A percentile compares a stretch with the other conserved stretches of the same genome.
phyloP scores from a whole-genome alignment of 2,888 invertebrate genomes.

The Hemaris fuciformis region DNA sequence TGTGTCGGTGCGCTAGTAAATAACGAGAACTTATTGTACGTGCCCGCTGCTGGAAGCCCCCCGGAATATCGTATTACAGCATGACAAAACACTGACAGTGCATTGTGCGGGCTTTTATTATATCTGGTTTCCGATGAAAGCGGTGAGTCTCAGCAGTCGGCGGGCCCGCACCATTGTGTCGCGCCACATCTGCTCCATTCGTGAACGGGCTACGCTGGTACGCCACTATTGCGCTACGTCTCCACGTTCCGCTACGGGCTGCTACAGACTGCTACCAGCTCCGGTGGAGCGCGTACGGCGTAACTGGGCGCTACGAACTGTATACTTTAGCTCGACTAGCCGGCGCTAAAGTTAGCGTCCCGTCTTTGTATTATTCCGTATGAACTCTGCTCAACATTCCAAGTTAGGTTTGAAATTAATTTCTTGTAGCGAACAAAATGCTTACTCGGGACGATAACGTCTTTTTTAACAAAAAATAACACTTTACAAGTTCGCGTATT shows the following conservation, averaged over 20 bases:
- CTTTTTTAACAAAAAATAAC: not conserved
- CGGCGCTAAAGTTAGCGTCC: slow-evolving; percentile 18
- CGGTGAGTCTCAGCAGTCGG: not conserved
- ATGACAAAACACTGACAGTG: slow-evolving; percentile 1
- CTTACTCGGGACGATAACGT: not conserved
- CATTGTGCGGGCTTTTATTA: slow-evolving; percentile 13
- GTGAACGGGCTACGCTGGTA: slow-evolving; percentile 26
- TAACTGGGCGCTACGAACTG: slow-evolving; percentile 35
- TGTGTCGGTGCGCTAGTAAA: not conserved
- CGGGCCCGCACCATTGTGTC: slow-evolving; percentile 16
- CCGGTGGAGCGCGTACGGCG: slow-evolving; percentile 31
- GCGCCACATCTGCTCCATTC: slow-evolving; percentile 21
- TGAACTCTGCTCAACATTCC: not conserved
- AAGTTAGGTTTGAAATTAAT: slow-evolving; percentile 1
- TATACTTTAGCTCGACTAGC: slow-evolving; percentile 19
- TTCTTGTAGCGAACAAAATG: not conserved
- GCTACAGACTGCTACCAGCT: no score
- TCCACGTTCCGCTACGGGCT: slow-evolving; percentile 25
- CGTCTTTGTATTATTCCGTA: slow-evolving; percentile 22
- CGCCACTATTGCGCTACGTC: slow-evolving; percentile 23
- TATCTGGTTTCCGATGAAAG: slow-evolving; percentile 12
- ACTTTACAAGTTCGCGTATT: not conserved
- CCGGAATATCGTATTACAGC: not conserved
- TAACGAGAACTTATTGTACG: not conserved
- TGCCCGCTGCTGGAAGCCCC: not conserved